Evolutionary conservation across 2,888 invertebrate species (phyloP), one percentile per base, ranked within the genome.

Genomic region (Lithophane ornitopus): DNA sequence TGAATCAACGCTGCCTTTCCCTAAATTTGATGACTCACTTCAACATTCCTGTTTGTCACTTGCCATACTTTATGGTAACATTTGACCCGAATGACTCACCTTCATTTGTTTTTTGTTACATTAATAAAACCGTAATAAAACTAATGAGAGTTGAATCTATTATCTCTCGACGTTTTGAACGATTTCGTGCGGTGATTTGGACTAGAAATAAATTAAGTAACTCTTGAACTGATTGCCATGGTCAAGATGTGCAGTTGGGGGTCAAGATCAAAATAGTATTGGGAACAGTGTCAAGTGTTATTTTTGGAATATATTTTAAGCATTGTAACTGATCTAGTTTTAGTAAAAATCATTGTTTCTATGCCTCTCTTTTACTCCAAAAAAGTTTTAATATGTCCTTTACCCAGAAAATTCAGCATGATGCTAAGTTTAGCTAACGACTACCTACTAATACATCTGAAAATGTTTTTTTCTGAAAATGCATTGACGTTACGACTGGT

Each of bases 11-110:
- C 9, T 63, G 49, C 67, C 70, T 76, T 67, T 76, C 54, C 72
- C 39, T 67, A 67, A 76, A 58, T 58, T 54, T 2, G 3, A 49
- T 81, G 84, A 84, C 34, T 84, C 79, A 84, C 14, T 34, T 11
- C 26, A 59, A 84, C 39, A 78, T 76, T 74, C 70, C 61, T 67
- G 58, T 74, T 39, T 74, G 70, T 73, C 79, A 80, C 59, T 34
- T 73, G 44, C 2, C 19, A 26, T 74, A 67, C 22, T 80, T 82
- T 84, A 85, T 85, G 41, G 70, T 58, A 66, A 77, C 84, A 77
- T 80, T 80, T 86, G 86, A 85, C 76, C 78, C 44, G 66, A 79
- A 71, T 86, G 82, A 86, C 68, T 86, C 86, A 84, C 28, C 52
- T 77, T 41, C 61, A 75, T 74, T 72, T 62, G 61, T 76, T 72